Base-by-base conservation (phyloP, 1,140 invertebrate species). In the Drosophila asahinai region DNA sequence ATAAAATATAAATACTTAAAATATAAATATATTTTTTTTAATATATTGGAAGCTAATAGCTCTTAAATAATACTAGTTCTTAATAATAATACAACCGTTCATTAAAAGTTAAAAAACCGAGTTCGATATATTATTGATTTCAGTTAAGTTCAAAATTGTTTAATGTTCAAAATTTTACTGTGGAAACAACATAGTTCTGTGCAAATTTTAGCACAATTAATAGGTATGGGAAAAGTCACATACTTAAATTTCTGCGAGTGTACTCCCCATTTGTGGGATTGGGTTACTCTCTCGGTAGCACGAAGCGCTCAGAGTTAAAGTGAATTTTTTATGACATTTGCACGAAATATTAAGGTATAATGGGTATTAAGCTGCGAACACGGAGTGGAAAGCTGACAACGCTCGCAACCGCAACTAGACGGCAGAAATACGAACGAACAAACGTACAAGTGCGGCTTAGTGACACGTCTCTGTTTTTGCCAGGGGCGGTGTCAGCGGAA, bases 291-390 rank as follows among this genome's bases (percentile, higher is more conserved):
- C 47, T 72, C 66, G 42, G 60, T 54, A 51, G 75, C 76, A 65
- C 66, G 62, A 76, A 63, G 45, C 64, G 81, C 73, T 78, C 64
- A 57, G 61, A 72, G 38, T 89, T 81, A 83, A 87, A 87, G 73
- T 87, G 81, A 81, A 89, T 89, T 84, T 76, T 81, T 72, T 77
- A 90, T 90, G 86, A 86, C 86, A 86, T 73, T 89, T 81, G 84
- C 84, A 81, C 86, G 86, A 90, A 84, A 90, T 89, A 89, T 86
- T 80, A 89, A 89, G 86, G 86, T 90, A 78, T 86, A 86, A 89
- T 90, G 86, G 81, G 74, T 62, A 80, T 86, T 81, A 84, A 89
- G 86, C 74, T 60, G 71, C 74, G 70, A 76, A 78, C 72, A 72
- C 77, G 65, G 59, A 67, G 51, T 78, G 48, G 62, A 81, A 78